Conservation (phyloP, 1,140 invertebrate species). For the Scaptomyza pallida region DNA sequence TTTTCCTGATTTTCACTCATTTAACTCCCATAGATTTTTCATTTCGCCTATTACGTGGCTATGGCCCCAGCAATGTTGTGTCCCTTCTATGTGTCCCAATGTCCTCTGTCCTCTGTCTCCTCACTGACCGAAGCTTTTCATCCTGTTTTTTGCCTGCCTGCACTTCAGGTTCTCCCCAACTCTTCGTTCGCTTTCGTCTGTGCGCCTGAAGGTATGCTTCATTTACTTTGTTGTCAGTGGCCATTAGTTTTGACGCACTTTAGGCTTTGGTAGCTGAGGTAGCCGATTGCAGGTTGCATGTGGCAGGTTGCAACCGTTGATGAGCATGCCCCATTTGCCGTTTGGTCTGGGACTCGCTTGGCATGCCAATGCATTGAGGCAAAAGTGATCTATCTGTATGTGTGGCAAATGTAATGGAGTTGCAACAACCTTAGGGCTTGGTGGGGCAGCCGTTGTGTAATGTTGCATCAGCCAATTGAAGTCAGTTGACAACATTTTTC, state of each 20-base stretch:
- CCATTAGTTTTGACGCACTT: slow-evolving; percentile 79
- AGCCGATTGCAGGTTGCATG: background rate
- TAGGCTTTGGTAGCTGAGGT: slow-evolving; percentile 42
- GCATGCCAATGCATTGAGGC: slow-evolving; percentile 15
- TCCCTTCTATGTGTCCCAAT: too few species aligned
- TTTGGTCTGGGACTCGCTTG: slow-evolving; percentile 16
- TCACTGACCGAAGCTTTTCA: slow-evolving; percentile 1
- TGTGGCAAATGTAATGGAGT: slow-evolving; percentile 30
- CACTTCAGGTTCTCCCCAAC: slow-evolving; percentile 11
- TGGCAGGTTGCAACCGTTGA: slow-evolving; percentile 21
- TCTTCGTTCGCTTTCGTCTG: slow-evolving; percentile 25
- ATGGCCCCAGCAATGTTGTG: slow-evolving; percentile 13
- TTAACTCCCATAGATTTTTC: slow-evolving; percentile 79
- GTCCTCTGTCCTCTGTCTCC: background rate
- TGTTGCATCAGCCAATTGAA: slow-evolving; percentile 1
- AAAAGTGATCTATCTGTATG: slow-evolving; percentile 19
- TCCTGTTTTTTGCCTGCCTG: slow-evolving; percentile 13
- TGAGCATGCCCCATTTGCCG: slow-evolving; percentile 40
- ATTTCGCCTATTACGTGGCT: slow-evolving; percentile 72
- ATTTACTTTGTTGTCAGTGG: slow-evolving; percentile 79
- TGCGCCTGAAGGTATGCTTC: slow-evolving; percentile 64
- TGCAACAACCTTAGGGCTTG: slow-evolving; percentile 1
- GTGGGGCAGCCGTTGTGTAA: background rate
- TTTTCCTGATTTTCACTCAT: slow-evolving; percentile 80
- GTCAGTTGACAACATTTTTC: background rate